Conservation (phyloP, 2,888 invertebrate genomes). For the Agrochola lychnidis region DNA sequence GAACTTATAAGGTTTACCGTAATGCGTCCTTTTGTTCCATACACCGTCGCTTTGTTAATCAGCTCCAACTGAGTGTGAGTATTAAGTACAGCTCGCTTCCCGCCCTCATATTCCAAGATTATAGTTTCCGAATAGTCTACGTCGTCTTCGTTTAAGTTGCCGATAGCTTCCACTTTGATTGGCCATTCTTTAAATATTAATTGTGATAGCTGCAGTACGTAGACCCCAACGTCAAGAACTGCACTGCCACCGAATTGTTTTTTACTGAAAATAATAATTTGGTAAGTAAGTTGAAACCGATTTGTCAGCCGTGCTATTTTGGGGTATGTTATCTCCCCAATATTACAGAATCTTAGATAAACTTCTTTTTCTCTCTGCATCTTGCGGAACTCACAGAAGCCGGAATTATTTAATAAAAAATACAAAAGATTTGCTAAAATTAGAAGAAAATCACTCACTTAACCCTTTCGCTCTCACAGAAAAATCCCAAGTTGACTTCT, state of each 20-base stretch:
- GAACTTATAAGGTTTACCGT: slow-evolving; percentile 81
- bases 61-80: slow-evolving; percentile 86
- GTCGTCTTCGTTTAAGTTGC: slow-evolving; percentile 93
- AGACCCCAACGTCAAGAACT: slow-evolving; percentile 94
- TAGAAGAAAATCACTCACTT: slow-evolving; percentile 67
- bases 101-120: slow-evolving; percentile 91
- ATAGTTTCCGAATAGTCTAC: slow-evolving; percentile 92
- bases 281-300: not conserved
- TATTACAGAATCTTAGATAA: not conserved
- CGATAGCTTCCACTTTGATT: slow-evolving; percentile 91
- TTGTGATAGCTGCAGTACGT: slow-evolving; percentile 93
- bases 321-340: no score
- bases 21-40: slow-evolving; percentile 92
- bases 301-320: not conserved
- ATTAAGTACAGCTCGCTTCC: slow-evolving; percentile 91
- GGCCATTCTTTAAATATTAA: slow-evolving; percentile 93
- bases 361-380: not conserved
- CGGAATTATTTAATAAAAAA: not conserved
- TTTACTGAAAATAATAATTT: slow-evolving; percentile 81
- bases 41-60: slow-evolving; percentile 91
- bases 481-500: slow-evolving; percentile 93
- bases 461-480: slow-evolving; percentile 82
- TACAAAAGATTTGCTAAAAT: not conserved
- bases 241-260: slow-evolving; percentile 95
- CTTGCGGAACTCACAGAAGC: not conserved